Evolutionary conservation across 2,797 vertebrate species (phyloP).

Genomic region (Euphonia xanthogaster): DNA sequence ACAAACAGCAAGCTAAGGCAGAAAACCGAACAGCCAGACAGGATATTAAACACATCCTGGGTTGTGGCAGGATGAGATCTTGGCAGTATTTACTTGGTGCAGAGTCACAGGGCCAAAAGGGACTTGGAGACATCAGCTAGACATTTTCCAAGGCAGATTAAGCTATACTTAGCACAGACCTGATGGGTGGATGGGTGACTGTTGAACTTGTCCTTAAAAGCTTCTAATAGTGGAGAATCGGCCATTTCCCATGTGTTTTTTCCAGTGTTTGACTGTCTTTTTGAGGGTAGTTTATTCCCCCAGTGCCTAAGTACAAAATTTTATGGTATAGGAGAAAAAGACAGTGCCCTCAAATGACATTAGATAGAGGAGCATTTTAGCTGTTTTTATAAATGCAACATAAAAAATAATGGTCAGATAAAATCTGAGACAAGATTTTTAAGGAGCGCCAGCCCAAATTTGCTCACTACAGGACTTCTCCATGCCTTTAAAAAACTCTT

Average conservation of each 20-base stretch:
- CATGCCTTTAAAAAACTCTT: conserved; percentile 11
- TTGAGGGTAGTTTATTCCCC: not conserved
- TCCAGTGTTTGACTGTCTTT: not conserved
- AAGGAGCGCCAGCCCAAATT: not conserved
- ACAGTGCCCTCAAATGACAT: not conserved
- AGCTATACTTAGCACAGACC: not conserved
- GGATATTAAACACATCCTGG: not conserved
- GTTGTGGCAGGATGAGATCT: not conserved
- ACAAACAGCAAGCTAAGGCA: not conserved
- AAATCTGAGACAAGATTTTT: not conserved
- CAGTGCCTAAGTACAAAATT: not conserved
- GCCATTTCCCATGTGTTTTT: not conserved
- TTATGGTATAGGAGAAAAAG: not conserved
- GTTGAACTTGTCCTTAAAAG: not conserved
- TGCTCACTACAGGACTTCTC: not conserved
- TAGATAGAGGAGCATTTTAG: not conserved
- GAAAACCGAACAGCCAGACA: not conserved
- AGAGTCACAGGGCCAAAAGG: not conserved
- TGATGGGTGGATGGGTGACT: fast-evolving
- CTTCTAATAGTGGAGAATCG: not conserved
- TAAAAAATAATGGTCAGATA: not conserved
- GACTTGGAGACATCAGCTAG: not conserved
- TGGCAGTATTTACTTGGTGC: not conserved
- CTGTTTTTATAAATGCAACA: not conserved
- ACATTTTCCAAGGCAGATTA: not conserved